These are phyloP conservation scores for Dunckerocampus dactyliophorus DNA, from an alignment of 2,113 vertebrate species.

Conservation along the genomic window DNA sequence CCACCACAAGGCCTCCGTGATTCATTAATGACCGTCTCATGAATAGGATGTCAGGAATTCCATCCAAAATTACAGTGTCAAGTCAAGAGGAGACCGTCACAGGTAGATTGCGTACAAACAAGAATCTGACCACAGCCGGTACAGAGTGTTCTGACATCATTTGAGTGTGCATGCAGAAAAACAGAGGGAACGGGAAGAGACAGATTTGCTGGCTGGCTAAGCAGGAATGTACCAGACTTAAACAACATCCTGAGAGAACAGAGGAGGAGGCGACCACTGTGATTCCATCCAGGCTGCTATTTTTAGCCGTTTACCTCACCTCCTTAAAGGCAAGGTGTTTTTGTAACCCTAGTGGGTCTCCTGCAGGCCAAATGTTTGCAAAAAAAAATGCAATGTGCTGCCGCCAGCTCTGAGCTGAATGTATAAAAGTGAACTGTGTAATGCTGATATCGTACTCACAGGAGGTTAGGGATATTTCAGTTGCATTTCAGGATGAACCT, in stretches of 20 bases:
- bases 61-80: background rate
- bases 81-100: background rate
- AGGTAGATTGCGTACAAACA: background rate
- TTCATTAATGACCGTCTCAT: background rate
- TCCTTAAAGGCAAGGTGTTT: conserved; percentile 44
- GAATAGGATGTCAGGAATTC: background rate
- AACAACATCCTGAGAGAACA: conserved; percentile 54
- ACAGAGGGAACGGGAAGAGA: conserved; percentile 15
- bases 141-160: conserved; percentile 34
- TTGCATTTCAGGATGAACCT: no score
- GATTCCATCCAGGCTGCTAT: conserved; percentile 41
- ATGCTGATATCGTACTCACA: no score
- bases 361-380: conserved; percentile 5
- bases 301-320: conserved; percentile 40
- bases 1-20: background rate
- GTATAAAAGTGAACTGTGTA: background rate
- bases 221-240: conserved; percentile 53
- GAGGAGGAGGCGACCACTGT: conserved; percentile 25
- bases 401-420: background rate
- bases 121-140: conserved; percentile 8
- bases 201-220: conserved; percentile 33
- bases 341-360: conserved; percentile 29
- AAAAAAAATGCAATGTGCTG: background rate
- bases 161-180: conserved; percentile 8
- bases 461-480: no score